Base-by-base conservation (phyloP, 2,113 vertebrate species). In the Pygoscelis antarcticus region DNA sequence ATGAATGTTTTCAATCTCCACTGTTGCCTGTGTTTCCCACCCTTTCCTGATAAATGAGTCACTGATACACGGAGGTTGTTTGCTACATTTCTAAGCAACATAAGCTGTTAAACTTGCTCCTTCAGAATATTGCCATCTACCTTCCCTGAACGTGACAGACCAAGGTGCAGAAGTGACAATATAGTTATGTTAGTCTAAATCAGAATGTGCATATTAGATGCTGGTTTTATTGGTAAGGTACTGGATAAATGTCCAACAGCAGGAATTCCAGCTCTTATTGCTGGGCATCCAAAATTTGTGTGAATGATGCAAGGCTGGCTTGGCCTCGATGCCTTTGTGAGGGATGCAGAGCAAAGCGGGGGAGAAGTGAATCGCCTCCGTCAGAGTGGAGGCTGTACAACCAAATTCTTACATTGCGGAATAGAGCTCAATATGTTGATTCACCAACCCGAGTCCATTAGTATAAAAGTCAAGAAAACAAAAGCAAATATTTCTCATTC, bases 401-500 rank as follows among this genome's bases (percentile, higher is more conserved):
- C 71, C 26, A 82, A 75, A 55, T 46, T 54, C 75, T 54, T 64
- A 15, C 1, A 0, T 34, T 0, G 1, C 3, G 1, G 23, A 89
- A 75, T 40, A 64, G 32, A 71, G 36, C 44, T 72, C 68, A 58
- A 16, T 46, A 34, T 61, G 40, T 71, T 84, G 77, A 40, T 52
- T 92, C 40, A 57, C 27, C 78, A 80, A 15, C 26, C 23, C 0
- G 0, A 80, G 13, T 42, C 29, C 49, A 12, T 85, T 74, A 36
- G n/a, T 58, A 70, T 38, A 83, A 91, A 95, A 91, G 32, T n/a
- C 47, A 89, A 84, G 81, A 58, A 95, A 89, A 76, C 60, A 91
- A 90, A 93, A 62, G 51, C 78, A 94, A 83, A 32, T 77, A 78
- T 80, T 96, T 90, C 58, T 87, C 58, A 38, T 72, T 88, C 91